phyloP scores from a whole-genome alignment of 2,888 invertebrate species.

The Epiperipatus broadwayi region DNA sequence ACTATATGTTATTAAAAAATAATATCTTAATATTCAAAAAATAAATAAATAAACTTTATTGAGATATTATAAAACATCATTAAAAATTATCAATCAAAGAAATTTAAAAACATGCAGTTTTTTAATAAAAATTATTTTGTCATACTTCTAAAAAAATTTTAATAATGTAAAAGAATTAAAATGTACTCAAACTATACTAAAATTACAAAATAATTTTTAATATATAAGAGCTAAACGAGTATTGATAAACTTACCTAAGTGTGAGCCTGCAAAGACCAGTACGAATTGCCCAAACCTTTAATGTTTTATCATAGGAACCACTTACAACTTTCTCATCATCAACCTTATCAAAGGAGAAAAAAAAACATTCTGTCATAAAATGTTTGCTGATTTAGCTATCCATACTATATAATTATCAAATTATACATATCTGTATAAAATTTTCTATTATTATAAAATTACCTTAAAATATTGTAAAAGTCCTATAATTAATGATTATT shows the following conservation, averaged over 20 bases:
- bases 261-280: conserved; percentile 30
- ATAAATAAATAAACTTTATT: too few species aligned
- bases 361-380: not conserved
- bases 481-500: too few species aligned
- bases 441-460: too few species aligned
- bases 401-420: too few species aligned
- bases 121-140: too few species aligned
- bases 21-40: too few species aligned
- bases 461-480: too few species aligned
- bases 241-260: conserved; percentile 23
- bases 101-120: too few species aligned
- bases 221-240: not conserved
- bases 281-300: conserved; percentile 33
- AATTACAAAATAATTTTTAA: not conserved
- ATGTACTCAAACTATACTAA: conserved; percentile 6
- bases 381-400: not conserved
- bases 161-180: not conserved
- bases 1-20: too few species aligned
- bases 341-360: conserved; percentile 18
- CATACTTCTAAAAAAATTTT: not conserved
- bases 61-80: too few species aligned
- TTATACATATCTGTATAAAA: too few species aligned
- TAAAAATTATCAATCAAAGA: too few species aligned
- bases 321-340: conserved; percentile 31
- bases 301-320: conserved; percentile 33